Evolutionary conservation across 2,113 vertebrate species (phyloP), one percentile per base, ranked within the genome.

Genomic region (Hiodon tergisus): DNA sequence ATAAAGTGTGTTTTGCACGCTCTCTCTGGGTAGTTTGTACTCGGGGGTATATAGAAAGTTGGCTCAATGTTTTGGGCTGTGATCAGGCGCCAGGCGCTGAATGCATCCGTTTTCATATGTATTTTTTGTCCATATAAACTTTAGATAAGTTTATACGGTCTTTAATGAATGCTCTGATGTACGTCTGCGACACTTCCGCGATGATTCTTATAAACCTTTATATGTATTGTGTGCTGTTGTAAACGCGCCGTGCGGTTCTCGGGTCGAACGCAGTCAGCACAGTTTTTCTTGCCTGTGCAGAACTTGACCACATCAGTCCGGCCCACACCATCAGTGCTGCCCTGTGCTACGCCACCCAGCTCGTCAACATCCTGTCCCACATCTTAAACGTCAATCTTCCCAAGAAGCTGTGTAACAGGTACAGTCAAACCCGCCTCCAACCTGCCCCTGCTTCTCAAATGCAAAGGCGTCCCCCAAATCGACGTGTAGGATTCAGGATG

Each of bases 371-470:
- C 80, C 81, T 99, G 80, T 98, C 97, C 63, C 95, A 98, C 81
- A 95, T 99, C 82, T 91, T 99, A 65, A 94, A 96, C 54, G 86
- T 98, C 52, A 98, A 95, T 86, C 94, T 99, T 77, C 97, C 97
- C 78, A 98, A 95, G 88, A 98, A 95, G 82, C 92, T 99, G 78
- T 98, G 93, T 85, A 97, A 98, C 93, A 99, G 97, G 97, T 92
- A 88, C 89, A 86, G 83, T 31, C 31, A 31, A 31, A 31, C 31
- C 31, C 2, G 14, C 13, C 67, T 80, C 50, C 8, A 3, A 16
- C 4, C 51, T 59, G 3, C 70, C 46, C 50, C 47, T 62, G 47
- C 2, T 14, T 53, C 54, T 62, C 31, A 31, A 31, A 31, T 31
- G 31, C 31, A 31, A n/a, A n/a, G n/a, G n/a, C n/a, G n/a, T n/a